phyloP scores from a whole-genome alignment of 1,140 invertebrate genomes.

The Drosophila suzukii region DNA sequence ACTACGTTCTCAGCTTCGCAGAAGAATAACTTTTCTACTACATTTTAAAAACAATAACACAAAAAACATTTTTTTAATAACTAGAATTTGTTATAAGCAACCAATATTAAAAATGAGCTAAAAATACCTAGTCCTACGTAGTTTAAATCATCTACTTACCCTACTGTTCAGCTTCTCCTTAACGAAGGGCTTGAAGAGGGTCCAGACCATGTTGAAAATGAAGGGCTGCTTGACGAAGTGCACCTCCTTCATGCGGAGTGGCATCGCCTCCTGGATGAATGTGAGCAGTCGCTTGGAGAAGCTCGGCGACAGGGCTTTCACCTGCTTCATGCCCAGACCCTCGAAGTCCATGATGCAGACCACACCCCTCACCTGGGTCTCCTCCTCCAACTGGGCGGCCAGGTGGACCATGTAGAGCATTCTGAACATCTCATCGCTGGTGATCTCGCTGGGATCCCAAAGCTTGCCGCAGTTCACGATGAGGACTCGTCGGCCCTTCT shows the following conservation, averaged over 20 bases:
- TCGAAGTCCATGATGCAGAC: conserved; percentile 93
- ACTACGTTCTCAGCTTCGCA: neutral
- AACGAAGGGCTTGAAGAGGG: conserved; percentile 94
- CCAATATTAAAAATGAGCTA: too few species aligned
- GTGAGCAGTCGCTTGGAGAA: conserved; percentile 90
- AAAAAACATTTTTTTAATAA: too few species aligned
- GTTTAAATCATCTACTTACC: conserved; percentile 84
- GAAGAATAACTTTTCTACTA: too few species aligned
- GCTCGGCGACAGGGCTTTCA: conserved; percentile 88
- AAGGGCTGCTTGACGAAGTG: conserved; percentile 96
- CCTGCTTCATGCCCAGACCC: conserved; percentile 90
- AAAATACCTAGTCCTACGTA: neutral
- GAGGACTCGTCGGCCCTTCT: conserved; percentile 83
- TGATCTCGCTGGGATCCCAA: conserved; percentile 91
- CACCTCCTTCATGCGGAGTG: conserved; percentile 93
- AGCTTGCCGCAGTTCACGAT: conserved; percentile 84
- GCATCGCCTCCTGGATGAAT: conserved; percentile 95
- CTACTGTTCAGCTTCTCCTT: conserved; percentile 92
- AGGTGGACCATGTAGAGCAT: conserved; percentile 92
- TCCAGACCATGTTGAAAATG: conserved; percentile 94
- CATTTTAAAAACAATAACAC: too few species aligned
- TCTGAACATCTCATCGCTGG: conserved; percentile 90
- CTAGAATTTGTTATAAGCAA: too few species aligned
- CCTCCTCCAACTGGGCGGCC: conserved; percentile 89
- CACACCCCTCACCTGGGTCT: conserved; percentile 89